These are phyloP conservation scores for Aptenodytes forsteri DNA, from an alignment of 2,113 vertebrate species.

Conservation along the genomic window DNA sequence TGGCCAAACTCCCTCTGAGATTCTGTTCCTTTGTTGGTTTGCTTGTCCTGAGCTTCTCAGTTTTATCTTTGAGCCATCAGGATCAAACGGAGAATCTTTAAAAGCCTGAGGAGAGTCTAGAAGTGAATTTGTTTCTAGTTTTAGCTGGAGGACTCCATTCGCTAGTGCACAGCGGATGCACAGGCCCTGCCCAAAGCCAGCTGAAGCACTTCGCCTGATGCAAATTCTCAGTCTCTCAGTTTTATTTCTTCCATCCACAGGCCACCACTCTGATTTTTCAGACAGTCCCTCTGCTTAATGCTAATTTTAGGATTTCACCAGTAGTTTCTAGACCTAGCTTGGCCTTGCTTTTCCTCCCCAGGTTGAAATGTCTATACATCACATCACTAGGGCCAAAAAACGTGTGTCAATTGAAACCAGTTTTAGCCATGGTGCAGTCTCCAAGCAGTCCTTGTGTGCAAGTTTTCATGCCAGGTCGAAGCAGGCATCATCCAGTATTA, in stretches of 20 bases:
- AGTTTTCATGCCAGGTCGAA: background rate
- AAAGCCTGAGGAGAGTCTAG: background rate
- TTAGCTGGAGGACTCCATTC: background rate
- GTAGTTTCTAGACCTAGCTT: background rate
- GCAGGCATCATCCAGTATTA: background rate
- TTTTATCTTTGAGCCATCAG: background rate
- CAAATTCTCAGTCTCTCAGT: background rate
- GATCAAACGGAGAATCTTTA: background rate
- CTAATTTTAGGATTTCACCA: background rate
- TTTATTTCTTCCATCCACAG: background rate
- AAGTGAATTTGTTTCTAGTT: background rate
- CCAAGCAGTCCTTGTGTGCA: background rate
- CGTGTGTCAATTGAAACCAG: background rate
- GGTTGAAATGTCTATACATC: background rate
- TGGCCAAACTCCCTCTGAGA: background rate
- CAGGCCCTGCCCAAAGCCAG: background rate
- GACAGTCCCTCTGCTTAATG: background rate
- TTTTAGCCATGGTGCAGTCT: background rate
- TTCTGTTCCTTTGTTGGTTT: background rate
- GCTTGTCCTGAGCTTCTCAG: background rate
- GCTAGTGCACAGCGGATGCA: accelerated
- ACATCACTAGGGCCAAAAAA: background rate
- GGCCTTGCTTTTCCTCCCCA: background rate
- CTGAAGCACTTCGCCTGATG: background rate
- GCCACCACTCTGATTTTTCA: background rate